Evolutionary conservation across 2,888 invertebrate genomes (phyloP).

Genomic region (Automeris io): DNA sequence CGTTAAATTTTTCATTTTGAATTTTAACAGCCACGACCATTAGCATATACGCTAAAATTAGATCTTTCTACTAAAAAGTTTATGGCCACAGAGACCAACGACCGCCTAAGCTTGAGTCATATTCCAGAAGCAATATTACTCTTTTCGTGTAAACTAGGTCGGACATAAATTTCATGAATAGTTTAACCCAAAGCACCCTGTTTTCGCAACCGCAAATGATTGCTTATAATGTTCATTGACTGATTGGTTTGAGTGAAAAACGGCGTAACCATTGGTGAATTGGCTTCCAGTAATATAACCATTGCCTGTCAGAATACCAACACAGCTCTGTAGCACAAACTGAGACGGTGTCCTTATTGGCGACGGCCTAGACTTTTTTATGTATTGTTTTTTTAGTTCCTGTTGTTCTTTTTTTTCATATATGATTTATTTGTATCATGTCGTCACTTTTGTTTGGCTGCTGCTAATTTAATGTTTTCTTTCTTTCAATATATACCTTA

Average conservation of each 20-base stretch:
- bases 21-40: background rate
- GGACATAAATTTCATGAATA: conserved; percentile 31
- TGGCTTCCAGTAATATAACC: no score
- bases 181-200: background rate
- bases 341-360: no score
- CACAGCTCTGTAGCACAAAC: no score
- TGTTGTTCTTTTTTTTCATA: no score
- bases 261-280: no score
- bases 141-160: conserved; percentile 42
- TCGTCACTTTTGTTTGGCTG: no score
- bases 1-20: background rate
- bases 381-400: no score
- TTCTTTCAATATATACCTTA: no score
- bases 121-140: conserved; percentile 27
- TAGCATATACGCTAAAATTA: conserved; percentile 9
- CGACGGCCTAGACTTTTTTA: no score
- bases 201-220: conserved; percentile 2
- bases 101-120: conserved; percentile 36
- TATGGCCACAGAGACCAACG: conserved; percentile 33
- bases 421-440: no score
- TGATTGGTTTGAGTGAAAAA: background rate
- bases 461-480: no score
- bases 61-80: conserved; percentile 25
- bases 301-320: no score
- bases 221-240: background rate